Evolutionary conservation across 2,113 vertebrate genomes (phyloP).

Genomic region (Natator depressus): DNA sequence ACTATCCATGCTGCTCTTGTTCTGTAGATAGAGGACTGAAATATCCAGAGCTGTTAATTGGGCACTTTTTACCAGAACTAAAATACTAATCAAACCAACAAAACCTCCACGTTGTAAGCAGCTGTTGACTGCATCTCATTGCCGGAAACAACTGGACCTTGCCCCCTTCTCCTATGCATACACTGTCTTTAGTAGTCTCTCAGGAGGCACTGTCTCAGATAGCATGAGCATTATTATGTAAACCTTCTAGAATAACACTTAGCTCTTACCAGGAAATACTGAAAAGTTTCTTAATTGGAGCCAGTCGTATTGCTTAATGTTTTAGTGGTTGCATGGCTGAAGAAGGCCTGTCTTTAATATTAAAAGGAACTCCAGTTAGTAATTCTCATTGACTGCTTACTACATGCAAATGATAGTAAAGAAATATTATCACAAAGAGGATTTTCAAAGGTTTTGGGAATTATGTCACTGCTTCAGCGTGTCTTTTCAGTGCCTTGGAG

Average conservation of each 20-base stretch:
- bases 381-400: not conserved
- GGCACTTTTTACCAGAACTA: not conserved
- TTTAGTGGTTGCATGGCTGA: not conserved
- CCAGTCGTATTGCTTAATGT: not conserved
- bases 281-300: not conserved
- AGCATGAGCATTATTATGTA: not conserved
- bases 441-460: not conserved
- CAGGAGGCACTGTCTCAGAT: not conserved
- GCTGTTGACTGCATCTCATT: fast-evolving
- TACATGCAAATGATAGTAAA: not conserved
- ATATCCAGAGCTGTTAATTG: not conserved
- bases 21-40: not conserved
- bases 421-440: not conserved
- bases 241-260: not conserved
- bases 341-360: not conserved
- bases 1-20: not conserved
- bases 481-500: not conserved
- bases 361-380: not conserved
- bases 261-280: not conserved
- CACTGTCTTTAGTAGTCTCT: not conserved
- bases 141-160: not conserved
- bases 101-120: not conserved
- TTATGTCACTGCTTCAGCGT: not conserved
- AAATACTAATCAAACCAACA: not conserved
- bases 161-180: not conserved